These are phyloP conservation scores for Gopherus flavomarginatus DNA, from an alignment of 2,113 vertebrate genomes.

Conservation along the genomic window DNA sequence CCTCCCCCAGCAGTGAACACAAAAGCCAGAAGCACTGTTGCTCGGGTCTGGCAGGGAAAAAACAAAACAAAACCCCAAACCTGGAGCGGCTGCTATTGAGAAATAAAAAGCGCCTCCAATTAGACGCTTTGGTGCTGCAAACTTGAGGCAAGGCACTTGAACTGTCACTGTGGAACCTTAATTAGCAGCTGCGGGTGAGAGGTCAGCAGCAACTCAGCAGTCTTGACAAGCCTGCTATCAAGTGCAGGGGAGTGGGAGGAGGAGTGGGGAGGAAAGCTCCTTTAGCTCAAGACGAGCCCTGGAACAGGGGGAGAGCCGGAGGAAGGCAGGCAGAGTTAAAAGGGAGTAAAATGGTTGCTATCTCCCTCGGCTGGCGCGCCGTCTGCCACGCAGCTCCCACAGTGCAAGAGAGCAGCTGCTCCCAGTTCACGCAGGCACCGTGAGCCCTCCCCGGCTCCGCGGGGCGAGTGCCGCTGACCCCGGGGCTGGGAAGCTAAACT, in stretches of 20 bases:
- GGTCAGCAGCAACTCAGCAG: slow-evolving; percentile 87
- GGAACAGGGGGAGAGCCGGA: slow-evolving; percentile 16
- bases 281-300: slow-evolving; percentile 70
- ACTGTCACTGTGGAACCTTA: slow-evolving; percentile 93
- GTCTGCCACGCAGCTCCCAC: not conserved
- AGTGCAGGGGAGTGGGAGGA: slow-evolving; percentile 75
- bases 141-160: slow-evolving; percentile 86
- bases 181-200: slow-evolving; percentile 92
- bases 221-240: slow-evolving; percentile 86
- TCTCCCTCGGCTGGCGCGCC: not conserved
- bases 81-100: slow-evolving; percentile 70
- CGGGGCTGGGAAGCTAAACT: too few relatives aligned
- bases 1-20: slow-evolving; percentile 34
- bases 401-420: not conserved
- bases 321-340: slow-evolving; percentile 53
- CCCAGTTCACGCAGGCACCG: not conserved
- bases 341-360: slow-evolving; percentile 66
- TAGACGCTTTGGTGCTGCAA: slow-evolving; percentile 87
- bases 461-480: not conserved
- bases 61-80: slow-evolving; percentile 24
- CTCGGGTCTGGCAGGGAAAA: slow-evolving; percentile 65
- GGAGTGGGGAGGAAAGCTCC: slow-evolving; percentile 56
- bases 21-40: slow-evolving; percentile 65
- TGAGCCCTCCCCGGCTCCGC: not conserved
- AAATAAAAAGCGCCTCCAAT: slow-evolving; percentile 84